Evolutionary conservation across 2,113 vertebrate genomes (phyloP).

Genomic region (Corythoichthys haematopterus): DNA sequence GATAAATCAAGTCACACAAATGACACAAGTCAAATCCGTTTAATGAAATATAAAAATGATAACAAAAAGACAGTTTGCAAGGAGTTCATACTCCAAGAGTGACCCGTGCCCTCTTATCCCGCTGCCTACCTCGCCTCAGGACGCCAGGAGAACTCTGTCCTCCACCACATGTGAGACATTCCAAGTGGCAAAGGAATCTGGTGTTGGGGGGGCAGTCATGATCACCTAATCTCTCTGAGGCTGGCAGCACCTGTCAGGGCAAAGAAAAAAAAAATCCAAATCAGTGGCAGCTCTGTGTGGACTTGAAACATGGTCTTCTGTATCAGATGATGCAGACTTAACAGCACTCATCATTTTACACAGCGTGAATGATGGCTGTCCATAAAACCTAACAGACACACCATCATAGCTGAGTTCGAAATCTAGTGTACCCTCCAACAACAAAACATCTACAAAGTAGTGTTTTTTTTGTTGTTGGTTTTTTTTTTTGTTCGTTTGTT

Average conservation of each 20-base stretch:
- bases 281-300: constrained; percentile 35
- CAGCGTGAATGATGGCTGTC: constrained; percentile 16
- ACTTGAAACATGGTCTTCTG: constrained; percentile 40
- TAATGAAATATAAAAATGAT: neutral
- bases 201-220: constrained; percentile 48
- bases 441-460: neutral
- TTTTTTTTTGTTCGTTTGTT: neutral
- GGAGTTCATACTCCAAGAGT: neutral
- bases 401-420: neutral
- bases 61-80: neutral
- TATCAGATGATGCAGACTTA: constrained; percentile 44
- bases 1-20: neutral
- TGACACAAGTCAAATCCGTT: neutral
- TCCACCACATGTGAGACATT: constrained; percentile 52
- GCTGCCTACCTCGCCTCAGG: constrained; percentile 49
- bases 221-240: constrained; percentile 61
- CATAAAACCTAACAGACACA: constrained; percentile 14
- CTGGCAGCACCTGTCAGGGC: constrained; percentile 62
- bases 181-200: constrained; percentile 54
- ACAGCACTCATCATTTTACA: constrained; percentile 26
- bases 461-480: neutral
- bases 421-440: neutral
- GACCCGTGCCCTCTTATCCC: constrained; percentile 20
- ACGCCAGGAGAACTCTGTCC: constrained; percentile 33
- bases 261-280: constrained; percentile 34